Conservation (phyloP, 2,888 invertebrate species). For the Mimas tiliae region DNA sequence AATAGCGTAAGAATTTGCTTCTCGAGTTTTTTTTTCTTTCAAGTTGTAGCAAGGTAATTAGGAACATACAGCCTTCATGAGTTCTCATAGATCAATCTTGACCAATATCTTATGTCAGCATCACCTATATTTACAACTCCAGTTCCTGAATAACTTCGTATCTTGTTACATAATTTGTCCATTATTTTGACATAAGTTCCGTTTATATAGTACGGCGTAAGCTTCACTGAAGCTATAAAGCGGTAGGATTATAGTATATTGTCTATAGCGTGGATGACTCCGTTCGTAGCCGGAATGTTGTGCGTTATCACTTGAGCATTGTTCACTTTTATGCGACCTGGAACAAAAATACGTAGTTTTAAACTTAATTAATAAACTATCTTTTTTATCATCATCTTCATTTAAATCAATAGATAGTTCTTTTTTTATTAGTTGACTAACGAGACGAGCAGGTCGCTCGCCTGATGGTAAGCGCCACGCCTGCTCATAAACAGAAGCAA, state of each 20-base stretch:
- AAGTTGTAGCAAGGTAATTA: not conserved
- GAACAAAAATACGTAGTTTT: conserved; percentile 1
- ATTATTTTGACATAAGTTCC: not conserved
- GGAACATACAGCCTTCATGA: not conserved
- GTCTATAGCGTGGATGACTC: conserved; percentile 94
- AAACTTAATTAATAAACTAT: too few species aligned
- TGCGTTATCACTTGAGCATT: conserved; percentile 92
- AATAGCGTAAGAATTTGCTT: not conserved
- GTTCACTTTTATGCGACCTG: conserved; percentile 94
- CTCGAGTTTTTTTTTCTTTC: not conserved
- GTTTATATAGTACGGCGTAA: conserved; percentile 28
- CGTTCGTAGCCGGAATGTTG: conserved; percentile 94
- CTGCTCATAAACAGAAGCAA: too few species aligned
- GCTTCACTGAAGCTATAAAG: conserved; percentile 73
- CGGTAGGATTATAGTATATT: conserved; percentile 63
- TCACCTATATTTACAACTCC: conserved; percentile 17
- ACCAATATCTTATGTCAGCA: conserved; percentile 1
- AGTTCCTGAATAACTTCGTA: conserved; percentile 6
- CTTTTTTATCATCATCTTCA: not conserved
- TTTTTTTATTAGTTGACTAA: too few species aligned
- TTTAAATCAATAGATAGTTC: too few species aligned
- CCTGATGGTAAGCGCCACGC: too few species aligned
- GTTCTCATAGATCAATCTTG: not conserved
- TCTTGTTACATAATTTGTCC: not conserved
- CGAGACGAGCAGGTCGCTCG: too few species aligned